Base-by-base conservation (phyloP, 1,140 invertebrate species). In the Adelges cooleyi region DNA sequence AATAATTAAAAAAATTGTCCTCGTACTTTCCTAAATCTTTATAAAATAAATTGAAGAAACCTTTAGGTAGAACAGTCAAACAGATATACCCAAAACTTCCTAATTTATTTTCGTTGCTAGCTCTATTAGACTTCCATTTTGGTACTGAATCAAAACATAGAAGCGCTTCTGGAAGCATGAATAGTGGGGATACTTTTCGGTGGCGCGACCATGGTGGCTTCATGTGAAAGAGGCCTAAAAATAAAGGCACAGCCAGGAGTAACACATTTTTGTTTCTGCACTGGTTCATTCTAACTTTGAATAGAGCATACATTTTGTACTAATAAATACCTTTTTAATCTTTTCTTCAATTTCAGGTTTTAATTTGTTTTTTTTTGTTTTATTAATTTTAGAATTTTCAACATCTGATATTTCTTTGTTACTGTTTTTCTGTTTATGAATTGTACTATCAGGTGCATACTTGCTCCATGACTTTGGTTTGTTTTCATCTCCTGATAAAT, bases 381-480 rank as follows among this genome's bases (percentile, higher is more conserved):
- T 67, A 22, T 22, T 52, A 52, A 20, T 27, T 9, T 53, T 22
- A 46, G 20, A 22, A 66, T 66, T 66, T 68, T 17, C 69, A 17
- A 72, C 66, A 56, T 67, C 65, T 17, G 62, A 18, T 15, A 65
- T 66, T 29, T 72, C 56, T 68, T 71, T 65, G 4, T 71, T 67
- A 46, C 68, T 54, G 71, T 82, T 74, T 44, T 74, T 67, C 73
- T 82, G 81, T 71, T 84, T 80, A 71, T 79, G 79, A 17, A 79
- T 77, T 68, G 80, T 78, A 74, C 84, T 87, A 67, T 90, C 86
- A 17, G 78, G 69, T 6, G 88, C 80, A 78, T 90, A 84, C 78
- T 90, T 89, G 74, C 90, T 95, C 90, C 90, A 94, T 1, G 90
- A 80, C 76, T 87, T 84, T n/a, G 90, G 88, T 76, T 94, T 95